Evolutionary conservation across 2,888 invertebrate genomes (phyloP), one percentile per base, ranked within the genome.

Genomic region (Smittia aterrima): DNA sequence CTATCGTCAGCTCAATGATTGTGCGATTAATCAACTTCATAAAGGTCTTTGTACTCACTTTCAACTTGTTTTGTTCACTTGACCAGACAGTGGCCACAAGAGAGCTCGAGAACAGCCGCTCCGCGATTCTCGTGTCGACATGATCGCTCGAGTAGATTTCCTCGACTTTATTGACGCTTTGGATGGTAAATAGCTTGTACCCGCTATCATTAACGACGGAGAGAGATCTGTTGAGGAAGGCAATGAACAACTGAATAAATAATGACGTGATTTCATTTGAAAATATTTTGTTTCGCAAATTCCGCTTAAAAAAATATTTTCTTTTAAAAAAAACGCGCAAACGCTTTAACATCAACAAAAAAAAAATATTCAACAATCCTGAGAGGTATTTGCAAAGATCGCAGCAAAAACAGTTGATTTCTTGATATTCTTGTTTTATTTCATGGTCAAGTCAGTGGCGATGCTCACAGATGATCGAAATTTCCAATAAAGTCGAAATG

Each of bases 91-190:
- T 77, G 76, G 82, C 82, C 76, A 83, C 80, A 71, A 83, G 77
- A 20, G 81, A 82, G 75, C 81, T 82, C 75, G 80, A 82, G 74
- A 83, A 83, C 4, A 83, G 79, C 1, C 83, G 78, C 76, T 83
- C 83, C 24, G 82, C 81, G 75, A 83, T 81, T 64, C 79, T 79
- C 73, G 82, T 82, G 32, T 82, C 79, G 77, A 82, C 82, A 76
- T 81, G 80, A 62, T 82, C 82, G 77, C 81, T 82, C 77, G 80
- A 79, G 76, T 80, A 83, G 68, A 82, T 82, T 77, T 83, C 83
- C 67, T 83, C 83, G 27, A 83, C 79, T 72, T 80, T 81, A 73
- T 83, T 81, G 75, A 78, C 79, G 1, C 80, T 79, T 73, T 77
- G 78, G 67, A 83, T 80, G 6, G 81, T 79, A 74, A 81, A 83